Conservation (phyloP, 2,888 invertebrate species). For the Creontiades dilutus region DNA sequence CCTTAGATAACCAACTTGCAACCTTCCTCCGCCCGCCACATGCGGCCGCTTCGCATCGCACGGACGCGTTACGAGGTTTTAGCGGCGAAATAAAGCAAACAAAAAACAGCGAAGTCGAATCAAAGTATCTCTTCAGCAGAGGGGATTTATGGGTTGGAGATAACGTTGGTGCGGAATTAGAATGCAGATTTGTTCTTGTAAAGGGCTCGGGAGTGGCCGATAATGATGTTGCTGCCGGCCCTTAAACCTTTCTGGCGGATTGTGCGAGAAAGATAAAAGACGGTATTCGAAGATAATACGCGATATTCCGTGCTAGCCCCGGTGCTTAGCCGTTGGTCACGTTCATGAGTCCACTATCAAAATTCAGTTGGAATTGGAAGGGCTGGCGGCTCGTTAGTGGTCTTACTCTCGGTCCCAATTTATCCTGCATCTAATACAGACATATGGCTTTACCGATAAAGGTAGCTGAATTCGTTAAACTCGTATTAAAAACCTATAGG, state of each 20-base stretch:
- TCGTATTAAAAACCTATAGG: too few species aligned
- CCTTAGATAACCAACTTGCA: slow-evolving; percentile 61
- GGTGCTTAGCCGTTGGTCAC: not conserved
- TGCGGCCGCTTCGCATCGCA: not conserved
- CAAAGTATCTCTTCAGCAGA: slow-evolving; percentile 52
- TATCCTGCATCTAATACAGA: not conserved
- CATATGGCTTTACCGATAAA: not conserved
- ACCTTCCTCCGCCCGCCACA: not conserved
- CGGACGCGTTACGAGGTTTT: not conserved
- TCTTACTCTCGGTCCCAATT: not conserved
- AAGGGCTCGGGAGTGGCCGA: not conserved
- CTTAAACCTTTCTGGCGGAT: slow-evolving; percentile 10
- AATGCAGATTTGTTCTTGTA: slow-evolving; percentile 59
- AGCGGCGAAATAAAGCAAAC: not conserved
- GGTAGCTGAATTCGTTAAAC: not conserved
- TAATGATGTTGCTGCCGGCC: slow-evolving; percentile 50
- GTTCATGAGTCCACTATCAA: not conserved
- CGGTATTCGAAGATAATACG: slow-evolving; percentile 1
- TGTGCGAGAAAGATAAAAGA: slow-evolving; percentile 23
- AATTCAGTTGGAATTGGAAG: not conserved
- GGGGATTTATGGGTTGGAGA: slow-evolving; percentile 61
- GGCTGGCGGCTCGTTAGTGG: not conserved
- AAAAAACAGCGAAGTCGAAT: slow-evolving; percentile 48
- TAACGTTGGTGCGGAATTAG: slow-evolving; percentile 64
- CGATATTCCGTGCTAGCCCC: not conserved